Percentiles rank a stretch among this genome's conserved stretches.
phyloP scores from a whole-genome alignment of 2,113 vertebrate species.

The Cebidichthys violaceus region DNA sequence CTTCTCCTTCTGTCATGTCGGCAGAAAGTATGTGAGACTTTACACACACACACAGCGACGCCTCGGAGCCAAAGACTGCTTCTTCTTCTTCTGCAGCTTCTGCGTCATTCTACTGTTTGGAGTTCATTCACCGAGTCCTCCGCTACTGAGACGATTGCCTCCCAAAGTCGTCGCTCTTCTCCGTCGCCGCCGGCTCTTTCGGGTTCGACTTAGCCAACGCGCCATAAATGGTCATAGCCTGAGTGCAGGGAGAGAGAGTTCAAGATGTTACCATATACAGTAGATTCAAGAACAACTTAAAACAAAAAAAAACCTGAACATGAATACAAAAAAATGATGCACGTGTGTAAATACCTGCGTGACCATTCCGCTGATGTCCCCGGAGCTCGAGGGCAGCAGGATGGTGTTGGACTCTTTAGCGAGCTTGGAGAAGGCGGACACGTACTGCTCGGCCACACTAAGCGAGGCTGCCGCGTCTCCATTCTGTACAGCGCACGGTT shows the following conservation, averaged over 20 bases:
- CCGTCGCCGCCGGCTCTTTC: background rate
- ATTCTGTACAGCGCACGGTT: background rate
- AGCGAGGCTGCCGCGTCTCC: constrained; percentile 91
- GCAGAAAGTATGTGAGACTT: background rate
- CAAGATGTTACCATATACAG: background rate
- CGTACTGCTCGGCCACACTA: constrained; percentile 94
- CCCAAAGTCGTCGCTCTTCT: constrained; percentile 19
- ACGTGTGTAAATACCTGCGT: constrained; percentile 86
- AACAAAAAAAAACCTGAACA: background rate
- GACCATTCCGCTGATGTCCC: constrained; percentile 93
- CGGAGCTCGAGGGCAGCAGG: constrained; percentile 90
- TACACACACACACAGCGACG: background rate
- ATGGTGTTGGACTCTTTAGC: constrained; percentile 96
- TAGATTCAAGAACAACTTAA: background rate
- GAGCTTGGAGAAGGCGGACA: constrained; percentile 94
- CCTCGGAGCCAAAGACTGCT: constrained; percentile 6
- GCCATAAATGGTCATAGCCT: constrained; percentile 85
- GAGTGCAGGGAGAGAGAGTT: background rate
- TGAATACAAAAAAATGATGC: background rate
- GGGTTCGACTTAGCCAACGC: constrained; percentile 65
- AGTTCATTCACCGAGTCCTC: constrained; percentile 42
- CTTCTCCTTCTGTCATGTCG: constrained; percentile 10
- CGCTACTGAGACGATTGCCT: constrained; percentile 35
- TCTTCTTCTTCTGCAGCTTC: constrained; percentile 7
- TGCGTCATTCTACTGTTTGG: constrained; percentile 14